Evolutionary conservation across 2,888 invertebrate species (phyloP).

Genomic region (Spisula solida): DNA sequence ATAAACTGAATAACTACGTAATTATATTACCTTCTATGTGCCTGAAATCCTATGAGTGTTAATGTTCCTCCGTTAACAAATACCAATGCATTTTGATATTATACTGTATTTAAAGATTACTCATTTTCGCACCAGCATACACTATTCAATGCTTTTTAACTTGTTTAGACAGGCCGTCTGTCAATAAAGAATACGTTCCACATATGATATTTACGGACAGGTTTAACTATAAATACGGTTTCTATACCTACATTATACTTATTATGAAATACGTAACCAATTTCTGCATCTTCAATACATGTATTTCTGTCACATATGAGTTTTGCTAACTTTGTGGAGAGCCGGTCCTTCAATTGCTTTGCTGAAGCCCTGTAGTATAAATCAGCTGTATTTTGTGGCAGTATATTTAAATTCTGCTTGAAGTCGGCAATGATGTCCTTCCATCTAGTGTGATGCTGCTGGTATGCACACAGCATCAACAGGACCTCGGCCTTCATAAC

Average conservation of each 20-base stretch:
- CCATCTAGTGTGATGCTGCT: not conserved
- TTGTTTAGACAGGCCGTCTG: too few species aligned
- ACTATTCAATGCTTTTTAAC: too few species aligned
- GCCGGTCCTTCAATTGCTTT: too few species aligned
- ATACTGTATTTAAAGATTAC: too few species aligned
- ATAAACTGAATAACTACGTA: not conserved
- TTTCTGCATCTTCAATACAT: not conserved
- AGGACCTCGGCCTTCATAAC: not conserved
- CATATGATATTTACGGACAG: not conserved
- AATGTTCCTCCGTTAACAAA: not conserved
- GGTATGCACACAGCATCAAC: not conserved
- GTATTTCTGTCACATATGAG: too few species aligned
- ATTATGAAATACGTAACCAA: not conserved
- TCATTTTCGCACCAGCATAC: too few species aligned
- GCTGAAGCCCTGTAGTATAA: not conserved
- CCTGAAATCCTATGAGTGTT: not conserved
- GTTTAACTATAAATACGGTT: too few species aligned
- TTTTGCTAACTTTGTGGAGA: too few species aligned
- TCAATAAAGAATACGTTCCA: not conserved
- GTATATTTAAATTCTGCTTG: not conserved
- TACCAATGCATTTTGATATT: not conserved
- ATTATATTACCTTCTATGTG: too few species aligned
- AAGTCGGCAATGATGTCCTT: not conserved
- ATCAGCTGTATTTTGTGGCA: not conserved
- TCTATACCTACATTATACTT: too few species aligned